These are phyloP conservation scores for Blomia tropicalis DNA, from an alignment of 2,888 invertebrate species.

Conservation along the genomic window DNA sequence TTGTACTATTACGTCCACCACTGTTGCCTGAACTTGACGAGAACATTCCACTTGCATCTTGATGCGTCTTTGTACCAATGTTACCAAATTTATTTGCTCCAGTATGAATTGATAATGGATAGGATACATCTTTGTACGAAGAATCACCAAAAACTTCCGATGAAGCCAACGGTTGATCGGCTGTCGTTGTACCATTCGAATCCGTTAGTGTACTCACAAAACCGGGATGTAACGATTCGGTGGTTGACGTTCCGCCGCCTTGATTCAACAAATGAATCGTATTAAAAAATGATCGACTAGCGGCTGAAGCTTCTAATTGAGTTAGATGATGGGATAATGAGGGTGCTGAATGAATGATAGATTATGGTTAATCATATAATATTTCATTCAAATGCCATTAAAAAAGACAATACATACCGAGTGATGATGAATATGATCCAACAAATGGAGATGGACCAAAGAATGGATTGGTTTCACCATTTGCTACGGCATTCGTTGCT, in stretches of 20 bases:
- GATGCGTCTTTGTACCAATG: background rate
- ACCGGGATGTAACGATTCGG: background rate
- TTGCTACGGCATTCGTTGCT: background rate
- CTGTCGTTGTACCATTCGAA: background rate
- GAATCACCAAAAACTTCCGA: too few relatives aligned
- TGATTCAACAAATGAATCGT: constrained; percentile 8
- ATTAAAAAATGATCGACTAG: constrained; percentile 3
- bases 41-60: background rate
- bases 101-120: constrained; percentile 4
- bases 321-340: background rate
- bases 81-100: background rate
- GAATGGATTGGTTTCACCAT: background rate
- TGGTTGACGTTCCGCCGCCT: background rate
- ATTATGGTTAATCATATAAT: background rate
- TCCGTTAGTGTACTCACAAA: background rate
- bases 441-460: constrained; percentile 1
- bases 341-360: background rate
- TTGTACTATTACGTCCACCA: background rate
- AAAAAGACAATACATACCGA: constrained; percentile 9
- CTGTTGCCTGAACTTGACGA: background rate
- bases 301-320: constrained; percentile 1
- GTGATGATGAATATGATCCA: background rate
- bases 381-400: background rate
- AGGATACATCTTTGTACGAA: background rate
- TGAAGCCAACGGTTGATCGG: background rate